Conservation (phyloP, 1,140 invertebrate species). For the Drosophila carrolli region DNA sequence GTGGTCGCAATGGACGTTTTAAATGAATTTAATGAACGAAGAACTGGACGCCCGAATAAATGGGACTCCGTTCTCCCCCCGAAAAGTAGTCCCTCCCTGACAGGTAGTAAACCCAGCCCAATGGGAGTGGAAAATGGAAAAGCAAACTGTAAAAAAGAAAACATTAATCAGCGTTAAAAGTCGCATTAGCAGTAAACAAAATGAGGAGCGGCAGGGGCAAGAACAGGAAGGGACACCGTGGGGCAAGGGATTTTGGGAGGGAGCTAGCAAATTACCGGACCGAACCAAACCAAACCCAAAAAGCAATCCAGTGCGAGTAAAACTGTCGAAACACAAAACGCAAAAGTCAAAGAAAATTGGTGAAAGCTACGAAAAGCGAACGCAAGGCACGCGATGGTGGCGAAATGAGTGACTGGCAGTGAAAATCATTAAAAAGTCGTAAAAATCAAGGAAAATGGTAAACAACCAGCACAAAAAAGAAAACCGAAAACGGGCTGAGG, state of each 20-base stretch:
- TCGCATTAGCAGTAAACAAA: constrained; percentile 79
- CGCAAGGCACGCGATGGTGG: constrained; percentile 67
- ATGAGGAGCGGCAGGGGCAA: constrained; percentile 46
- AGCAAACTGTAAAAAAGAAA: constrained; percentile 55
- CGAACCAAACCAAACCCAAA: constrained; percentile 34
- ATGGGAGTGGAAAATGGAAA: constrained; percentile 23
- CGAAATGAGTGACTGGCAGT: constrained; percentile 81
- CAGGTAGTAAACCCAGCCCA: constrained; percentile 47
- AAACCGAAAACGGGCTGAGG: constrained; percentile 21
- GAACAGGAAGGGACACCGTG: not conserved
- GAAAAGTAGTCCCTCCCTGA: not conserved
- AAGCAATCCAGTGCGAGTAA: constrained; percentile 34
- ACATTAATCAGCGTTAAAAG: constrained; percentile 83
- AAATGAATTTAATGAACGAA: constrained; percentile 69
- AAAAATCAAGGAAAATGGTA: constrained; percentile 78
- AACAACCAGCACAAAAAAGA: constrained; percentile 55
- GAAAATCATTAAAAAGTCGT: constrained; percentile 83
- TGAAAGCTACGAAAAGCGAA: constrained; percentile 35
- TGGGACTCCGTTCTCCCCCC: not conserved
- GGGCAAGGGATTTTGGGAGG: not conserved
- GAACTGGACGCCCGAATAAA: not conserved
- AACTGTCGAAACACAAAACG: constrained; percentile 49
- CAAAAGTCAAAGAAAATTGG: constrained; percentile 74
- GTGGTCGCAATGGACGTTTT: constrained; percentile 68
- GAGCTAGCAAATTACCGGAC: constrained; percentile 58